phyloP scores from a whole-genome alignment of 2,797 vertebrate species.

The Nannoperca australis region DNA sequence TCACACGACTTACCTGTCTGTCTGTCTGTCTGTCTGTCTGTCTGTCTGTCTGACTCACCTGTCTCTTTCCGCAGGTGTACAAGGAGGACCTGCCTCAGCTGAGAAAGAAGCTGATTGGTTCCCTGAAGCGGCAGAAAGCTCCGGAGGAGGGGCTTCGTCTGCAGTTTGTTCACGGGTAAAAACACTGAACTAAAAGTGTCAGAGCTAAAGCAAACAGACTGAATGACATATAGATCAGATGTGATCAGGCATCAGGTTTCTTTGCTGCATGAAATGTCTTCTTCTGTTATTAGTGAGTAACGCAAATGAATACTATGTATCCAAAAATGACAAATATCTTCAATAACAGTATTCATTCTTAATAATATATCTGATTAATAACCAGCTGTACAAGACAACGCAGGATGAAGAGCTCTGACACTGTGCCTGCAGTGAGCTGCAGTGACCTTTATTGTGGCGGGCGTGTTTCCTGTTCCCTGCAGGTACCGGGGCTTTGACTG shows the following conservation, averaged over 20 bases:
- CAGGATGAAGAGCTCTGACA: background rate
- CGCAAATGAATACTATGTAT: no score
- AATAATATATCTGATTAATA: no score
- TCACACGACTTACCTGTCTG: background rate
- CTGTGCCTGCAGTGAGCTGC: background rate
- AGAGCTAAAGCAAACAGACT: no score
- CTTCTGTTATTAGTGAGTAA: no score
- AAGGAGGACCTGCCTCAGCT: conserved; percentile 99
- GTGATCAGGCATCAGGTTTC: background rate
- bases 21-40: background rate
- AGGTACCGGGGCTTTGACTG: conserved; percentile 97
- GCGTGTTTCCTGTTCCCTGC: conserved; percentile 29
- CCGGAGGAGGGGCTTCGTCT: conserved; percentile 93
- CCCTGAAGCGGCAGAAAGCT: conserved; percentile 92
- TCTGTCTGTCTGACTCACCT: background rate
- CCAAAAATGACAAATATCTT: no score
- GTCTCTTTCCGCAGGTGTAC: conserved; percentile 90
- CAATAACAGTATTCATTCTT: no score
- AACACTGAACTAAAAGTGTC: background rate
- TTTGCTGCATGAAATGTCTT: no score
- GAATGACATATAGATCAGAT: background rate
- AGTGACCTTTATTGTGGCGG: conserved; percentile 12
- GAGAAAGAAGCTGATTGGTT: conserved; percentile 91
- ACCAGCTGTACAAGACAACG: no score
- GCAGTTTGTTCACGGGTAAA: conserved; percentile 95